Conservation (phyloP, 2,113 vertebrate genomes). For the Dolichallabes microphthalmus region DNA sequence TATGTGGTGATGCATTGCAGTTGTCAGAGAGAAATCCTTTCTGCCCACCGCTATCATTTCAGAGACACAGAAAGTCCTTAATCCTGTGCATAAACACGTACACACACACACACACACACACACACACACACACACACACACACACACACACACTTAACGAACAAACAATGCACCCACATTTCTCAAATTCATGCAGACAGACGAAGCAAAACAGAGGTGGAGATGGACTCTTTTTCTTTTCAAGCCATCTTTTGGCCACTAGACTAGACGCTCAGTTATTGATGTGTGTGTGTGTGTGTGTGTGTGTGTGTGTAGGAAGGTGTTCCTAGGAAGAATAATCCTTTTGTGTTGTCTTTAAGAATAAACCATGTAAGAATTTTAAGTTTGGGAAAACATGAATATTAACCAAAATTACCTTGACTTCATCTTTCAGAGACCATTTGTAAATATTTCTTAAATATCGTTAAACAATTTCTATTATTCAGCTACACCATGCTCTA, state of each 20-base stretch:
- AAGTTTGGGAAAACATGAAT: neutral
- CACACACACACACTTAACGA: slow-evolving; percentile 62
- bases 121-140: slow-evolving; percentile 68
- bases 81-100: slow-evolving; percentile 64
- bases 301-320: neutral
- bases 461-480: neutral
- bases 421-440: neutral
- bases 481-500: slow-evolving; percentile 52
- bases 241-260: neutral
- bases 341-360: neutral
- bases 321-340: too few species aligned
- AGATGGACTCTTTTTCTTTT: slow-evolving; percentile 28
- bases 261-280: too few species aligned
- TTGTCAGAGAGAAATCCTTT: slow-evolving; percentile 77
- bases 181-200: slow-evolving; percentile 60
- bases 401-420: neutral
- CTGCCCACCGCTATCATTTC: slow-evolving; percentile 72
- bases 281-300: slow-evolving; percentile 1
- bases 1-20: slow-evolving; percentile 81
- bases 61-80: slow-evolving; percentile 77
- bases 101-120: slow-evolving; percentile 64
- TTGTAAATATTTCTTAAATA: too few species aligned
- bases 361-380: too few species aligned
- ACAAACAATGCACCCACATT: slow-evolving; percentile 76
- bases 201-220: slow-evolving; percentile 30